A percentile compares a stretch with the other conserved stretches of the same genome.
Evolutionary conservation across 2,797 vertebrate genomes (phyloP).

Genomic region (Squalus acanthias): DNA sequence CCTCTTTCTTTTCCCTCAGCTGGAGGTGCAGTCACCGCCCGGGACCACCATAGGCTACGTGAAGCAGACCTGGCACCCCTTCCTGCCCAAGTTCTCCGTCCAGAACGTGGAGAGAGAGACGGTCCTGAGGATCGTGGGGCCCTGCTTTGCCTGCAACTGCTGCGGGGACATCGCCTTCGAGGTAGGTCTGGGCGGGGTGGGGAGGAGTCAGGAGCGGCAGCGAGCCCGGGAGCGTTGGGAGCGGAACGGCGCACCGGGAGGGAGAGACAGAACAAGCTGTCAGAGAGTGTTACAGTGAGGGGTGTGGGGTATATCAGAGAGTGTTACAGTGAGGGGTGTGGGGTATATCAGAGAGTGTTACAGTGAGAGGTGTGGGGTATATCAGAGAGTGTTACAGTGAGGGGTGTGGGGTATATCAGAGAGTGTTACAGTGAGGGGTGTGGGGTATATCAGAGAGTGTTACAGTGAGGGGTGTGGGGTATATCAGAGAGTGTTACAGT

Average conservation of each 20-base stretch:
- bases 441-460: no score
- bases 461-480: no score
- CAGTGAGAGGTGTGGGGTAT: no score
- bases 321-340: no score
- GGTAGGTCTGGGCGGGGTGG: slow-evolving; percentile 50
- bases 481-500: no score
- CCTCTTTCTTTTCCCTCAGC: slow-evolving; percentile 50
- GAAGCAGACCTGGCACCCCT: slow-evolving; percentile 79
- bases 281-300: no score
- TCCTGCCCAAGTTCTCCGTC: slow-evolving; percentile 74
- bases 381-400: no score
- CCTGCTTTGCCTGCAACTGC: slow-evolving; percentile 79
- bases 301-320: no score
- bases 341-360: no score
- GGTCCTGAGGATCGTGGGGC: slow-evolving; percentile 70
- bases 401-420: no score
- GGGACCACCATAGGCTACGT: slow-evolving; percentile 77
- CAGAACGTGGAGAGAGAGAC: slow-evolving; percentile 69
- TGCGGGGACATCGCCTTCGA: slow-evolving; percentile 81
- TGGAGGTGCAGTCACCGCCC: slow-evolving; percentile 81
- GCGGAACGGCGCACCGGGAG: neutral
- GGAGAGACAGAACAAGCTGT: no score
- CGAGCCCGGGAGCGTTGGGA: neutral
- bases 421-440: no score
- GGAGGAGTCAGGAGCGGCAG: neutral